phyloP scores from a whole-genome alignment of 2,113 vertebrate genomes.

The Clarias gariepinus region DNA sequence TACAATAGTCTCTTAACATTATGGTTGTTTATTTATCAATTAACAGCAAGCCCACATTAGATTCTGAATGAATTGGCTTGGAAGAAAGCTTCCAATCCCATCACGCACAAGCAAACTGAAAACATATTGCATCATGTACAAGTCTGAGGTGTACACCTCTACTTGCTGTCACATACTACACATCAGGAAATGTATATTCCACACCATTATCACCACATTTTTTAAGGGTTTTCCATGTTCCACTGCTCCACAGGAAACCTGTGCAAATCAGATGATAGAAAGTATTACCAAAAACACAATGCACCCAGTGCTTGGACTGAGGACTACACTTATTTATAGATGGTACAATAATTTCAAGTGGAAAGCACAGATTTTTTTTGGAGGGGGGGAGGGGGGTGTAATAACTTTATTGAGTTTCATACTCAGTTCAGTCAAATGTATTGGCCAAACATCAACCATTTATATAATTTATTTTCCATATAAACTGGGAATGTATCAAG shows the following conservation, averaged over 20 bases:
- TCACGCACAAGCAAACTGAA: not conserved
- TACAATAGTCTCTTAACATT: not conserved
- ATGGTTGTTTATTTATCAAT: not conserved
- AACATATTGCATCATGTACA: not conserved
- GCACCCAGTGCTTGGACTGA: not conserved
- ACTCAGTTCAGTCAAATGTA: slow-evolving; percentile 74
- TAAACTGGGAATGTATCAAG: slow-evolving; percentile 99
- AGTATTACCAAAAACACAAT: not conserved
- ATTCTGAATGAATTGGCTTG: not conserved
- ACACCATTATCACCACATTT: not conserved
- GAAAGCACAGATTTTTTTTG: slow-evolving; percentile 13
- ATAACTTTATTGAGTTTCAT: slow-evolving; percentile 58
- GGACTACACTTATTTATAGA: not conserved
- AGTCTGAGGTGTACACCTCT: not conserved
- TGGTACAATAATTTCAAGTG: not conserved
- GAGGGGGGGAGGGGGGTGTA: slow-evolving; percentile 13
- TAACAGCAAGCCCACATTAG: not conserved
- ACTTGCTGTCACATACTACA: not conserved
- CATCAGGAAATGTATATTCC: not conserved
- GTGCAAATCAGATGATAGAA: not conserved
- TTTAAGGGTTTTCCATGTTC: not conserved
- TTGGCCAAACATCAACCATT: slow-evolving; percentile 93
- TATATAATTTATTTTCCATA: slow-evolving; percentile 69
- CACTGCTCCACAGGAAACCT: not conserved
- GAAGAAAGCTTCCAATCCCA: not conserved